These are phyloP conservation scores for Brachyrhaphis roseni DNA, from an alignment of 2,797 vertebrate genomes.

Conservation along the genomic window DNA sequence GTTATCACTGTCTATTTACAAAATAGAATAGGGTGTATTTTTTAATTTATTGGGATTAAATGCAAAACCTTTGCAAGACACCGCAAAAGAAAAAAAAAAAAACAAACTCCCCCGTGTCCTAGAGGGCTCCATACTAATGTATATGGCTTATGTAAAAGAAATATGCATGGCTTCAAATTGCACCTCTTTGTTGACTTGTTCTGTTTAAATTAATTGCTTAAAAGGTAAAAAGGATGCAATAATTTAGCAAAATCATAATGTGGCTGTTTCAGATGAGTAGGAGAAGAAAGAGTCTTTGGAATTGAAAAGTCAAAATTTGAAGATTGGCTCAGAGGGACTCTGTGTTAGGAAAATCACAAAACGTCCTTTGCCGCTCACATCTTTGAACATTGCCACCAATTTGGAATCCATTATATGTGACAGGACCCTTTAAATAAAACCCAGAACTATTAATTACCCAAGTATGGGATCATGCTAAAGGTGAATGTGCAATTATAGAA, in stretches of 20 bases:
- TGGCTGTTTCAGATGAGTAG: background rate
- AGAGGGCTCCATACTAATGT: background rate
- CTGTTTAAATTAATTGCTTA: background rate
- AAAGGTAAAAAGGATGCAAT: background rate
- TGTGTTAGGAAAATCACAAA: constrained; percentile 34
- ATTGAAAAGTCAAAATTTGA: background rate
- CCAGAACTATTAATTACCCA: constrained; percentile 80
- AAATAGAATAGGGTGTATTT: too few species aligned
- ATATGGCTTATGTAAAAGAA: background rate
- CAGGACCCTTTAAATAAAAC: constrained; percentile 78
- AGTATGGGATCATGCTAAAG: constrained; percentile 79
- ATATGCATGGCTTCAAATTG: background rate
- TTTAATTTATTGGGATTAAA: too few species aligned
- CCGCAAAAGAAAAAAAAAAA: too few species aligned
- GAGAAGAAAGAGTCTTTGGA: background rate
- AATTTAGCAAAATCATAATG: background rate
- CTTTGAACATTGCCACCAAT: constrained; percentile 77
- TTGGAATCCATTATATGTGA: constrained; percentile 79
- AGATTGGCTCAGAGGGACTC: constrained; percentile 29
- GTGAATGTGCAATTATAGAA: constrained; percentile 82
- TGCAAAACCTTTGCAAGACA: too few species aligned
- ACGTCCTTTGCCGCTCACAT: constrained; percentile 42
- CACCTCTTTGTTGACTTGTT: background rate
- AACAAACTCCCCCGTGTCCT: too few species aligned
- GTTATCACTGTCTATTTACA: too few species aligned